Base-by-base conservation (phyloP, 1,140 invertebrate species). In the Apocrypta bakeri region DNA sequence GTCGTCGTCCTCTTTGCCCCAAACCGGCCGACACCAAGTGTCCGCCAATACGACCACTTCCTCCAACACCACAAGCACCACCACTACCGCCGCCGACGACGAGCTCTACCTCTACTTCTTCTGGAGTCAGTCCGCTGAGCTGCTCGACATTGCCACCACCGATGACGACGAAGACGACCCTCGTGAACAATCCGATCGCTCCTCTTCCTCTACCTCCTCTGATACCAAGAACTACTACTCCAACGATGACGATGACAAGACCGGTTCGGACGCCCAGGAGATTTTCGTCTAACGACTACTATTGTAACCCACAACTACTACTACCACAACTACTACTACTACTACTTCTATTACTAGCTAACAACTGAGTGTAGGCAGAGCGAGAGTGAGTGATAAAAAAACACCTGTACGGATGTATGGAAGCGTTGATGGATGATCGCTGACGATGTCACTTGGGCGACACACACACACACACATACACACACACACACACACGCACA, bases 241-340 rank as follows among this genome's bases (percentile, higher is more conserved):
- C 66, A 21, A 40, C 33, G 31, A 74, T 21, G 79, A 81, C 37
- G 24, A 73, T 14, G 71, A 81, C 73, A 31, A 25, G 72, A 25
- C 72, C 14, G 88, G 89, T 84, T 90, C 88, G 78, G 89, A 90
- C 83, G 88, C 83, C 80, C 88, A 89, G 86, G 90, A 92, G 85
- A 91, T 92, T 87, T 92, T 92, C 80, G 91, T 92, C 86, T 92
- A 84, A 89, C 77, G 66, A 76, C 66, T 72, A 25, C 48, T 68
- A 25, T 25, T 29, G 63, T 27, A n/a, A n/a, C 48, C 48, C 48
- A n/a, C 17, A 21, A 56, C 48, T 56, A 7, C 40, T 42, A 12
- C 40, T 12, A 12, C 40, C 11, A 12, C 40, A 7, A n/a, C 48
- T n/a, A n/a, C 48, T 7, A n/a, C 48, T n/a, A n/a, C 48, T n/a